Evolutionary conservation across 2,888 invertebrate genomes (phyloP).

Genomic region (Dyspetes luteomarginatus): DNA sequence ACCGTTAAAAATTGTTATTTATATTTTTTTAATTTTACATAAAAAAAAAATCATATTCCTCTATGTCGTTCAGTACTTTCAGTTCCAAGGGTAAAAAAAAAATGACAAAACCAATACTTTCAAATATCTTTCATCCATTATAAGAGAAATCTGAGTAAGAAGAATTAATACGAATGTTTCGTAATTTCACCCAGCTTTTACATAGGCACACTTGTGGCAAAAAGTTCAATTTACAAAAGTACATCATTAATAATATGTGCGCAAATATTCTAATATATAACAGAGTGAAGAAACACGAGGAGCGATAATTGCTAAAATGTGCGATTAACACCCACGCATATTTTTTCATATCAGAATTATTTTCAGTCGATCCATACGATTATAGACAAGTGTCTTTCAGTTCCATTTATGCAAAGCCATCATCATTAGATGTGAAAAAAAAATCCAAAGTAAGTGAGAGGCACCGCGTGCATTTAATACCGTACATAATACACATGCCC

Average conservation of each 20-base stretch:
- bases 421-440: constrained; percentile 13
- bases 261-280: constrained; percentile 49
- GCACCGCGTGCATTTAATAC: constrained; percentile 10
- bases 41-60: too few species aligned
- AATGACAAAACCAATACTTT: too few species aligned
- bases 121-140: too few species aligned
- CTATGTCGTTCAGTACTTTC: too few species aligned
- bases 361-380: constrained; percentile 4
- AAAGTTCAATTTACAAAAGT: constrained; percentile 66
- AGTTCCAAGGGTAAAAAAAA: neutral
- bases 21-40: too few species aligned
- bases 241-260: constrained; percentile 37
- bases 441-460: constrained; percentile 52
- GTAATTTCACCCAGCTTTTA: constrained; percentile 9
- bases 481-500: neutral
- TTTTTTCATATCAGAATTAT: constrained; percentile 1
- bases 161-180: neutral
- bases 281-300: constrained; percentile 66
- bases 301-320: constrained; percentile 37
- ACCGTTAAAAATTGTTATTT: too few species aligned
- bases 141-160: too few species aligned
- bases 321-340: constrained; percentile 13
- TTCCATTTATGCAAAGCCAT: constrained; percentile 35
- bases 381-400: constrained; percentile 23
- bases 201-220: constrained; percentile 67